These are phyloP conservation scores for Chaetura pelagica DNA, from an alignment of 2,113 vertebrate species.

Conservation along the genomic window DNA sequence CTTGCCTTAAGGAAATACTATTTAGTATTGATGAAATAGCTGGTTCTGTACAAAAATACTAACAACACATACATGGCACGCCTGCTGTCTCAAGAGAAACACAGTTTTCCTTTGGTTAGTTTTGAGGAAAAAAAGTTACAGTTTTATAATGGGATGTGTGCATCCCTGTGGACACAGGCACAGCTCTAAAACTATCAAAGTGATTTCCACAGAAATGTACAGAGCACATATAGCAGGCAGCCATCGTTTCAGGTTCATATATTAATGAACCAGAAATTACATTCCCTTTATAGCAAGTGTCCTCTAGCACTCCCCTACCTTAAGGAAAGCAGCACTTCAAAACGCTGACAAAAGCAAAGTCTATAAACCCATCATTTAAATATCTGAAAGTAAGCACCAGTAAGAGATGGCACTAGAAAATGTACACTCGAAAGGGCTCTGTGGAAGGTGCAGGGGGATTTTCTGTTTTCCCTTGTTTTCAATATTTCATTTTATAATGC, in stretches of 20 bases:
- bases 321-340: slow-evolving; percentile 26
- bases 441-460: neutral
- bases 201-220: rapidly evolving
- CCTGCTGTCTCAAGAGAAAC: neutral
- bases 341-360: neutral
- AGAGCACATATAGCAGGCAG: neutral
- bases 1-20: neutral
- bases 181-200: neutral
- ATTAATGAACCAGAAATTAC: slow-evolving; percentile 18
- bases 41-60: neutral
- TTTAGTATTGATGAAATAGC: neutral
- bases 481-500: neutral
- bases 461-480: slow-evolving; percentile 3
- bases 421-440: neutral
- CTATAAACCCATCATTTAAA: slow-evolving; percentile 13
- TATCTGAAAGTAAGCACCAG: neutral
- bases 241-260: neutral
- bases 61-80: neutral
- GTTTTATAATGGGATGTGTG: neutral
- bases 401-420: neutral
- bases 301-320: neutral
- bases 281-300: neutral
- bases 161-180: neutral
- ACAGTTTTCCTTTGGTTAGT: neutral
- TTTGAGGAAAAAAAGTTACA: neutral